phyloP scores from a whole-genome alignment of 2,888 invertebrate species.

The Eristalinus aeneus region DNA sequence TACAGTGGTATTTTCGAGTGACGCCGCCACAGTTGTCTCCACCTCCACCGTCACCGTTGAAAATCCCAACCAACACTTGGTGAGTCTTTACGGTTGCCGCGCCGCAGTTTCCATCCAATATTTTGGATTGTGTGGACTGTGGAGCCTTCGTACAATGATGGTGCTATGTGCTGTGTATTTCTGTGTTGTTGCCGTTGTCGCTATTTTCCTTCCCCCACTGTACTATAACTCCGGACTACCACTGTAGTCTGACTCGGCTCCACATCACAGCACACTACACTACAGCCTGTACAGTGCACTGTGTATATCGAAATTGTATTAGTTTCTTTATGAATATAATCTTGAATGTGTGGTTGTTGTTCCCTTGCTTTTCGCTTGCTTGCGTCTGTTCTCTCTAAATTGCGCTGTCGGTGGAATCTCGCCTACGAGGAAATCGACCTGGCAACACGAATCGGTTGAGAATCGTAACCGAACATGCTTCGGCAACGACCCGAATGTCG shows the following conservation, averaged over 20 bases:
- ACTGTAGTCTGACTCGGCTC: conserved; percentile 22
- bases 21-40: conserved; percentile 54
- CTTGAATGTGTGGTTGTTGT: conserved; percentile 73
- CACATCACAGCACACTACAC: conserved; percentile 8
- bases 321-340: conserved; percentile 75
- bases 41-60: conserved; percentile 19
- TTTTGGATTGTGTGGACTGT: conserved; percentile 56
- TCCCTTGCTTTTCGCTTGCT: conserved; percentile 76
- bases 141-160: conserved; percentile 61
- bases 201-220: conserved; percentile 54
- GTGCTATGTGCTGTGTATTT: conserved; percentile 70
- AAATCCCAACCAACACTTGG: conserved; percentile 32
- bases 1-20: conserved; percentile 67
- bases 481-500: conserved; percentile 12
- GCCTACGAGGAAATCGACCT: conserved; percentile 74
- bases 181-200: conserved; percentile 42
- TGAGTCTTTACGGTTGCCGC: conserved; percentile 63
- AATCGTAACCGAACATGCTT: conserved; percentile 45
- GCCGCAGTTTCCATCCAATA: conserved; percentile 74
- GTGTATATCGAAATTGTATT: conserved; percentile 74
- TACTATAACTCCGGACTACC: conserved; percentile 12
- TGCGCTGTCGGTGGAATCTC: conserved; percentile 74
- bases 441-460: conserved; percentile 64
- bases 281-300: conserved; percentile 38
- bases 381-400: conserved; percentile 75